phyloP scores from a whole-genome alignment of 1,140 invertebrate species.

The Linepithema humile region DNA sequence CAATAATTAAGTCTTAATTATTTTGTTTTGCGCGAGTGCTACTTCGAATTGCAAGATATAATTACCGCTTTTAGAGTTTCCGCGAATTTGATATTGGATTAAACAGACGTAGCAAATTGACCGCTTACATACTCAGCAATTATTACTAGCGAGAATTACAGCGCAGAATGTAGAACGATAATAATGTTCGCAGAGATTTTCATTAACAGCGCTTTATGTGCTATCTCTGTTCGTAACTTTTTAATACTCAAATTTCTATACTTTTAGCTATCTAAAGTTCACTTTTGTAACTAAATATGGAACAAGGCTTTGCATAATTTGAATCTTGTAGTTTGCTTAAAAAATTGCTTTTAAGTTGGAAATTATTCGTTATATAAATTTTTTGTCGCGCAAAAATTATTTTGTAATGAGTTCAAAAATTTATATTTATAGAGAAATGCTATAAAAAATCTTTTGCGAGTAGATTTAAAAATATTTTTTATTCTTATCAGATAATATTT shows the following conservation, averaged over 20 bases:
- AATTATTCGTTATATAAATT: not conserved
- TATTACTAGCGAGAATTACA: conserved; percentile 36
- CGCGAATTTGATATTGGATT: conserved; percentile 44
- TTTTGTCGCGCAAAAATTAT: not conserved
- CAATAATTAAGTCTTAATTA: not conserved
- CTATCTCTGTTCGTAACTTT: not conserved
- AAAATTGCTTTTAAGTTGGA: not conserved
- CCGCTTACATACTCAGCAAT: conserved; percentile 25
- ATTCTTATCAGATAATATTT: too few relatives aligned
- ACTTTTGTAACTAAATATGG: conserved; percentile 8
- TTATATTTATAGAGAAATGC: not conserved
- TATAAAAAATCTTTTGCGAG: too few relatives aligned
- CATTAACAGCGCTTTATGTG: conserved; percentile 32
- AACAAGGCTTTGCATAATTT: conserved; percentile 17
- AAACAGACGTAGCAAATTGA: conserved; percentile 48
- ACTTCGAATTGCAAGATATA: not conserved
- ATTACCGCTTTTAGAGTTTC: conserved; percentile 38
- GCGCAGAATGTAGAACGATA: conserved; percentile 8
- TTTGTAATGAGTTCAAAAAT: too few relatives aligned
- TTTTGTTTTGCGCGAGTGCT: not conserved
- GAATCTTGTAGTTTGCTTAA: not conserved
- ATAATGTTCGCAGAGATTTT: conserved; percentile 42
- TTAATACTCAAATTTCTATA: conserved; percentile 31
- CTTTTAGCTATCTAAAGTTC: conserved; percentile 16
- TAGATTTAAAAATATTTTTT: too few relatives aligned